Conservation (phyloP, 2,888 invertebrate species). For the Drosophila anomalata region DNA sequence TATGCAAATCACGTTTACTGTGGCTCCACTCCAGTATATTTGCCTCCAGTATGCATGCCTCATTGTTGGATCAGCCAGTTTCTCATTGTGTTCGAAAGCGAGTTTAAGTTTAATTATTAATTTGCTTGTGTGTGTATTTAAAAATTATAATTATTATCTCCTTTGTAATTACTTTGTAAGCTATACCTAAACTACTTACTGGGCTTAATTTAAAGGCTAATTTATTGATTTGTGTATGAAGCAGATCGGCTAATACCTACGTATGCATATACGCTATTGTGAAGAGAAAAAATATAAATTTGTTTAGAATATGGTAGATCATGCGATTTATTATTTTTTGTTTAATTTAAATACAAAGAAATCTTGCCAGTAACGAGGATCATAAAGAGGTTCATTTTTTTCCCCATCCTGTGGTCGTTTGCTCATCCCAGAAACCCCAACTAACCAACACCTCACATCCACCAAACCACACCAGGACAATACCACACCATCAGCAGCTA, state of each 20-base stretch:
- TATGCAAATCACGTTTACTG: constrained; percentile 68
- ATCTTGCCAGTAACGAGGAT: constrained; percentile 28
- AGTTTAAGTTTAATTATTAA: constrained; percentile 37
- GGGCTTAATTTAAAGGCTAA: constrained; percentile 40
- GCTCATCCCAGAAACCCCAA: constrained; percentile 29
- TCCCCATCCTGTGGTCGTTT: constrained; percentile 39
- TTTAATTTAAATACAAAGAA: constrained; percentile 27
- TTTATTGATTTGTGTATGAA: constrained; percentile 46
- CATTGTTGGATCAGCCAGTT: constrained; percentile 34
- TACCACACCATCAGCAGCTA: constrained; percentile 10
- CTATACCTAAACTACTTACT: constrained; percentile 23
- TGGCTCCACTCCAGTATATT: constrained; percentile 47
- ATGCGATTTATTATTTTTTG: constrained; percentile 35
- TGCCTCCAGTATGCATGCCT: constrained; percentile 44
- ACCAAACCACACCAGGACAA: constrained; percentile 15
- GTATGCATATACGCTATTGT: constrained; percentile 28
- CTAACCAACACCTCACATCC: constrained; percentile 22
- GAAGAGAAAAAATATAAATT: constrained; percentile 51
- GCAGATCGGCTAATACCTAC: constrained; percentile 25
- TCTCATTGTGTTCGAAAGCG: constrained; percentile 44
- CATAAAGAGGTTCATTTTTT: constrained; percentile 1
- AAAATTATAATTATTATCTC: constrained; percentile 29
- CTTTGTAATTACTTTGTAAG: constrained; percentile 40
- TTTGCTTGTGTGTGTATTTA: constrained; percentile 48
- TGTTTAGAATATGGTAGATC: constrained; percentile 17